phyloP scores from a whole-genome alignment of 2,113 vertebrate species.

The Prinia subflava region DNA sequence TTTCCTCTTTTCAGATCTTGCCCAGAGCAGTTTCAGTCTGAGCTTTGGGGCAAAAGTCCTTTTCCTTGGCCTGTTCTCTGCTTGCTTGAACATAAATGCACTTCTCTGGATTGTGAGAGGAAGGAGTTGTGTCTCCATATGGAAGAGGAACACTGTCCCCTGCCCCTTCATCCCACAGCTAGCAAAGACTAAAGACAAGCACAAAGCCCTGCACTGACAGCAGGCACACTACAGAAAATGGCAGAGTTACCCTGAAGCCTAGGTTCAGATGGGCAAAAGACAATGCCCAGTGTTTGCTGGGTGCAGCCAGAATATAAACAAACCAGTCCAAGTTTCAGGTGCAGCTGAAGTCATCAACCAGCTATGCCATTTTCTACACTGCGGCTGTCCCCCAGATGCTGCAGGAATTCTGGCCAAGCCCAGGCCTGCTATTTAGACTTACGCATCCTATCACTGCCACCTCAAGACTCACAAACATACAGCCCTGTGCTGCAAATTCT shows the following conservation, averaged over 20 bases:
- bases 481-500: not conserved
- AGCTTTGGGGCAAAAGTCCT: not conserved
- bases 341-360: not conserved
- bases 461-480: not conserved
- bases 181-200: not conserved
- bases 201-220: not conserved
- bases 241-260: not conserved
- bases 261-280: not conserved
- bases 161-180: not conserved
- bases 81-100: not conserved
- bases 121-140: rapidly evolving
- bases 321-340: not conserved
- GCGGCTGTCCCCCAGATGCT: not conserved
- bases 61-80: not conserved
- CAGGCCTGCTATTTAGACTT: not conserved
- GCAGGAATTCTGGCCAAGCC: not conserved
- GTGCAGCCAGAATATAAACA: not conserved
- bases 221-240: not conserved
- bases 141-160: not conserved
- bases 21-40: not conserved
- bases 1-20: not conserved
- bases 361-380: not conserved
- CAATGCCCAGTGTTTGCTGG: not conserved
- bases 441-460: rapidly evolving
- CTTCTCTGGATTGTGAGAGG: not conserved